Evolutionary conservation across 2,888 invertebrate species (phyloP).

Genomic region (Fragum fragum): DNA sequence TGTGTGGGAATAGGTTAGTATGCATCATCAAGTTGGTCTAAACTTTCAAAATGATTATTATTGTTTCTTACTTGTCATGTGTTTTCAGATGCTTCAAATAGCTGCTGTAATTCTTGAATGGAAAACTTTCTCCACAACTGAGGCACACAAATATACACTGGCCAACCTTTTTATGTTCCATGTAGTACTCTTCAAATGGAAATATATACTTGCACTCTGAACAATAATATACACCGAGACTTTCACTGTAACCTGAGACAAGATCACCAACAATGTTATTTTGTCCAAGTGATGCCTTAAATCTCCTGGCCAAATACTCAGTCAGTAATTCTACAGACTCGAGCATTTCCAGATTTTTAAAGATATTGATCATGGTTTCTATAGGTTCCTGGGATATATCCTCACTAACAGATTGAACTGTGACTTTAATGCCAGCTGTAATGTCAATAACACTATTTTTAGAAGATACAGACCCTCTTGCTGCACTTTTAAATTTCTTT

Average conservation of each 20-base stretch:
- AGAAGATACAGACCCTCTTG: neutral
- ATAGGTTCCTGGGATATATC: neutral
- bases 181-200: conserved; percentile 7
- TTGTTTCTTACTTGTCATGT: conserved; percentile 7
- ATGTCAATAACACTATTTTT: neutral
- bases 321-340: conserved; percentile 15
- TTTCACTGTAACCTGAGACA: conserved; percentile 7
- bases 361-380: neutral
- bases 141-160: conserved; percentile 26
- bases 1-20: too few species aligned
- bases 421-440: neutral
- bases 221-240: conserved; percentile 12
- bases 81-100: conserved; percentile 15
- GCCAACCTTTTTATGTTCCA: conserved; percentile 18
- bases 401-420: neutral
- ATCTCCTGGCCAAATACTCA: conserved; percentile 5
- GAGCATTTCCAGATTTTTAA: neutral
- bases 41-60: too few species aligned
- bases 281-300: neutral
- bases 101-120: conserved; percentile 21
- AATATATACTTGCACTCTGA: conserved; percentile 18
- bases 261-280: conserved; percentile 5
- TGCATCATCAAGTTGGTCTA: too few species aligned
- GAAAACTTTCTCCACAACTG: conserved; percentile 16
- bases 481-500: neutral